These are phyloP conservation scores for Trichopria drosophilae DNA, from an alignment of 2,888 invertebrate species.

Conservation along the genomic window DNA sequence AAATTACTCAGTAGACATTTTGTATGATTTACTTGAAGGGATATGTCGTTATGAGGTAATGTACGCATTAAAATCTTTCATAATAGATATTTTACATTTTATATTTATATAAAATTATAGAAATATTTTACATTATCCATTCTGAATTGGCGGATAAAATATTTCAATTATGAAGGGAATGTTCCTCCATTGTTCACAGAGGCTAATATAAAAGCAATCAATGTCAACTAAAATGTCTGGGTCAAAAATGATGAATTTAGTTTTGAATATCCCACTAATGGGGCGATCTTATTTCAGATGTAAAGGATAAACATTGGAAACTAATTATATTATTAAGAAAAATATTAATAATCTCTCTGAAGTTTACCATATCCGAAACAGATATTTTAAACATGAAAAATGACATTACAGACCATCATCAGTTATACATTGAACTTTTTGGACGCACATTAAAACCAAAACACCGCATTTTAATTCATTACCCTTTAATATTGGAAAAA, in stretches of 20 bases:
- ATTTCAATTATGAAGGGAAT: slow-evolving; percentile 17
- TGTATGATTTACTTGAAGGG: slow-evolving; percentile 26
- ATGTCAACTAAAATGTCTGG: slow-evolving; percentile 18
- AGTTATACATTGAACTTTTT: slow-evolving; percentile 16
- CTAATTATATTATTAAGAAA: slow-evolving; percentile 13
- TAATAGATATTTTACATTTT: too few relatives aligned
- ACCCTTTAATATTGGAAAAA: slow-evolving; percentile 12
- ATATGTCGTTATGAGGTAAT: slow-evolving; percentile 17
- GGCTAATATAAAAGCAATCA: slow-evolving; percentile 14
- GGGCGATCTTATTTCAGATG: slow-evolving; percentile 16
- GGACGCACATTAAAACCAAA: slow-evolving; percentile 20
- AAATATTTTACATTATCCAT: slow-evolving; percentile 22
- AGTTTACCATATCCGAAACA: slow-evolving; percentile 6
- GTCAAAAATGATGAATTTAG: slow-evolving; percentile 24
- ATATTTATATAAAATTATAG: too few relatives aligned
- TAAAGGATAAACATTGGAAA: slow-evolving; percentile 19
- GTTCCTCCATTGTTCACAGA: slow-evolving; percentile 10
- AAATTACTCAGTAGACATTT: slow-evolving; percentile 20
- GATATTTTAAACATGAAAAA: slow-evolving; percentile 4
- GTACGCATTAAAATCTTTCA: slow-evolving; percentile 2
- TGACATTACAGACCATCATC: slow-evolving; percentile 2
- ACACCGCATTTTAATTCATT: slow-evolving; percentile 20
- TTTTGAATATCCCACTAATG: slow-evolving; percentile 11
- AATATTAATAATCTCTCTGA: slow-evolving; percentile 14
- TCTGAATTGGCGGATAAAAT: slow-evolving; percentile 24